phyloP scores from a whole-genome alignment of 2,113 vertebrate species.

The Actinemys pallida region DNA sequence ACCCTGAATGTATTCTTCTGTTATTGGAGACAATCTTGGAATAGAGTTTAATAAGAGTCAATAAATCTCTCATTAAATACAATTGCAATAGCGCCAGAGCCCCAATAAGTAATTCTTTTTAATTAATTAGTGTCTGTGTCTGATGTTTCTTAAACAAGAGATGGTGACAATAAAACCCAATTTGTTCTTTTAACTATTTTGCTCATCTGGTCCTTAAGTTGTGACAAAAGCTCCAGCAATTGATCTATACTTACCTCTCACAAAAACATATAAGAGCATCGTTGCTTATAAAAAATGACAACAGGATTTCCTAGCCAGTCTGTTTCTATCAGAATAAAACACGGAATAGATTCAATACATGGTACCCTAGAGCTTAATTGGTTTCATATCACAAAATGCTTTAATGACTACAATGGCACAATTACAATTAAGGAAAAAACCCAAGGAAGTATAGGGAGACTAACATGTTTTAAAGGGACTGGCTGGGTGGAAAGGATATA shows the following conservation, averaged over 20 bases:
- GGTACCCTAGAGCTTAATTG: not conserved
- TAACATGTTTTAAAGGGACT: not conserved
- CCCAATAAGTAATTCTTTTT: conserved; percentile 30
- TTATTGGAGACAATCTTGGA: conserved; percentile 13
- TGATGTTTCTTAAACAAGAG: not conserved
- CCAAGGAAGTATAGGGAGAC: not conserved
- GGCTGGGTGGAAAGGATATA: not conserved
- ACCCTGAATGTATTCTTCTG: conserved; percentile 37
- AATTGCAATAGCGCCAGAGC: not conserved
- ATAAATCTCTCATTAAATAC: conserved; percentile 28
- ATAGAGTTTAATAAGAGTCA: not conserved
- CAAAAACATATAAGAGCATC: not conserved
- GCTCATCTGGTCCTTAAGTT: not conserved
- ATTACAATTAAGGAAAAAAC: not conserved
- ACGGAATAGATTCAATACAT: not conserved
- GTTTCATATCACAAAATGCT: not conserved
- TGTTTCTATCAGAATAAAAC: not conserved
- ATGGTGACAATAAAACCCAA: not conserved
- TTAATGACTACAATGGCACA: not conserved
- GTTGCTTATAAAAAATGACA: not conserved
- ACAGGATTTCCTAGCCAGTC: not conserved
- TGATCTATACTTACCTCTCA: not conserved
- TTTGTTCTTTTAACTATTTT: not conserved
- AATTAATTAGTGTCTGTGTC: conserved; percentile 28
- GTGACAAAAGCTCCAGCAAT: not conserved